Base-by-base conservation (phyloP, 1,140 invertebrate species). In the Leptopilina boulardi region DNA sequence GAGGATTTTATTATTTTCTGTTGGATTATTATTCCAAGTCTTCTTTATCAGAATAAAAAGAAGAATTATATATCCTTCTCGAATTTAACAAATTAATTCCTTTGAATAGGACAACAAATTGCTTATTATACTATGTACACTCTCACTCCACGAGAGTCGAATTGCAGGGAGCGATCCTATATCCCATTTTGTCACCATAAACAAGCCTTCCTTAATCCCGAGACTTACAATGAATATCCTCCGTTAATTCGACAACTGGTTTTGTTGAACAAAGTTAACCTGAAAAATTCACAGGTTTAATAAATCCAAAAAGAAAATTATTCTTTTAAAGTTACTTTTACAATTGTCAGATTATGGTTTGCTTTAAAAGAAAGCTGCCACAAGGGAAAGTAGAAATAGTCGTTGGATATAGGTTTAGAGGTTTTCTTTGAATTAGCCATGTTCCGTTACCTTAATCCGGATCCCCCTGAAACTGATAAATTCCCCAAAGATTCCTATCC, bases 111-210 rank as follows among this genome's bases (percentile, higher is more conserved):
- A 42, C 34, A 78, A 75, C 70, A 71, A 78, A 71, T 75, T 75
- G 71, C 38, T 79, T 54, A 73, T 73, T 73, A 76, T 75, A 70
- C 73, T 72, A 71, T 71, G 38, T 41, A n/a, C 15, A 30, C 54
- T n/a, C 44, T 19, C 71, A 47, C 75, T 71, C 59, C 15, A 19
- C 2, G 6, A n/a, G 34, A 44, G 74, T 44, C 15, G 34, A 30
- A 73, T 30, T 66, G 11, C 15, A 30, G 26, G 70, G 19, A 71
- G 51, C 70, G 54, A 71, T 18, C 73, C 44, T 56, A 18, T 74
- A 75, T 70, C 38, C 73, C 51, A 79, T 75, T 79, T 79, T 79
- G 74, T 79, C 77, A 75, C 51, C 74, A 73, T 79, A 79, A 75
- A 79, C 54, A 66, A 66, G 21, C 9, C 21, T 26, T 66, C 4